phyloP scores from a whole-genome alignment of 2,113 vertebrate genomes.

The Pterocles orientalis region DNA sequence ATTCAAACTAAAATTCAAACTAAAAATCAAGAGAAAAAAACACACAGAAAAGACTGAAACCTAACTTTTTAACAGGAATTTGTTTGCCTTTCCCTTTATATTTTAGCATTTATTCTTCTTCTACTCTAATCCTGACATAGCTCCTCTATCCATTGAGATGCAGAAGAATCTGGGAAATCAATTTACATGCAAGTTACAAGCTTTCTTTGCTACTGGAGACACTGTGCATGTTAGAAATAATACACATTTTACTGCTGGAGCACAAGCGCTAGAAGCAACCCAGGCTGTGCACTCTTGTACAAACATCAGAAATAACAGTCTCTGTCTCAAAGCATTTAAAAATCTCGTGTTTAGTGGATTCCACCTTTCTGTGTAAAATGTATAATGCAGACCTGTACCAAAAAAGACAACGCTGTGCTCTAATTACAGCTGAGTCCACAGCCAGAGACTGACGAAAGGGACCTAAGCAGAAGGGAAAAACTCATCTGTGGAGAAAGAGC shows the following conservation, averaged over 20 bases:
- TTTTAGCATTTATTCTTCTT: neutral
- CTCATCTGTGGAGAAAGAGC: neutral
- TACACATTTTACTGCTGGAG: neutral
- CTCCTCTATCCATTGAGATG: neutral
- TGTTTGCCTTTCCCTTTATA: neutral
- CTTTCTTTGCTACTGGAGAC: neutral
- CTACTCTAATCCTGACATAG: neutral
- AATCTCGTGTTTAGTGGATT: neutral
- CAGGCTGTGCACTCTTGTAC: neutral
- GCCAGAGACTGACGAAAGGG: neutral
- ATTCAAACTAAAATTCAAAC: neutral
- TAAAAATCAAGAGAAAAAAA: neutral
- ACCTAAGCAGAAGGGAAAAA: neutral
- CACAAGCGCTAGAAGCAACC: neutral
- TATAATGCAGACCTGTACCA: neutral
- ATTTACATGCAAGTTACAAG: neutral
- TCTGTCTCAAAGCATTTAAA: neutral
- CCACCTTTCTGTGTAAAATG: neutral
- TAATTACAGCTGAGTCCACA: neutral
- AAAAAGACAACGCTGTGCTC: neutral
- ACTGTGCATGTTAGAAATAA: neutral
- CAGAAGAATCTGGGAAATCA: neutral
- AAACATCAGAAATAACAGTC: neutral
- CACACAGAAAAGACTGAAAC: neutral
- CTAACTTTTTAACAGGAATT: neutral